These are phyloP conservation scores for Premnoplex brunnescens DNA, from an alignment of 2,797 vertebrate genomes.

Conservation along the genomic window DNA sequence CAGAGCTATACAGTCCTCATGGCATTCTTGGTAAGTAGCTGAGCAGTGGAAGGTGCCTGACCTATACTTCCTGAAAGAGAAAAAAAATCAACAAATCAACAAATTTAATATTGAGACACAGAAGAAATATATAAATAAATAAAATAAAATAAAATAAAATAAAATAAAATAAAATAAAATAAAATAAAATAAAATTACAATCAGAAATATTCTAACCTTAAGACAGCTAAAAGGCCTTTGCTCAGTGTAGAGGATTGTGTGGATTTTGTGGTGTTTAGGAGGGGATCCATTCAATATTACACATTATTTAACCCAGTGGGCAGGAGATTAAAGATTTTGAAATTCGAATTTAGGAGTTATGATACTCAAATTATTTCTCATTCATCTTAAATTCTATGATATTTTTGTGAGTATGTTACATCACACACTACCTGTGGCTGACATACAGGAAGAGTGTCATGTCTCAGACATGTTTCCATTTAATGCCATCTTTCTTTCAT, in stretches of 20 bases:
- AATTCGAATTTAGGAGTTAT: not conserved
- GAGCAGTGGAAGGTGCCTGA: rapidly evolving
- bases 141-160: too few relatives aligned
- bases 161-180: too few relatives aligned
- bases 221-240: not conserved
- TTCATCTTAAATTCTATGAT: not conserved
- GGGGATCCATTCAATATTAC: not conserved
- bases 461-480: not conserved
- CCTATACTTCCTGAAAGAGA: not conserved
- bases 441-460: rapidly evolving
- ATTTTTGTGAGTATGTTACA: not conserved
- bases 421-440: not conserved
- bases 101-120: not conserved
- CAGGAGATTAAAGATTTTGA: not conserved
- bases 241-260: not conserved
- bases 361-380: not conserved
- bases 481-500: not conserved
- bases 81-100: not conserved
- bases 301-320: not conserved
- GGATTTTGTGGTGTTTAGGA: not conserved
- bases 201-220: not conserved
- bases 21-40: not conserved
- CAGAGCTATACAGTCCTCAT: not conserved
- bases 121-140: not conserved
- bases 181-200: not conserved